Evolutionary conservation across 2,113 vertebrate species (phyloP).

Genomic region (Oryzias celebensis): DNA sequence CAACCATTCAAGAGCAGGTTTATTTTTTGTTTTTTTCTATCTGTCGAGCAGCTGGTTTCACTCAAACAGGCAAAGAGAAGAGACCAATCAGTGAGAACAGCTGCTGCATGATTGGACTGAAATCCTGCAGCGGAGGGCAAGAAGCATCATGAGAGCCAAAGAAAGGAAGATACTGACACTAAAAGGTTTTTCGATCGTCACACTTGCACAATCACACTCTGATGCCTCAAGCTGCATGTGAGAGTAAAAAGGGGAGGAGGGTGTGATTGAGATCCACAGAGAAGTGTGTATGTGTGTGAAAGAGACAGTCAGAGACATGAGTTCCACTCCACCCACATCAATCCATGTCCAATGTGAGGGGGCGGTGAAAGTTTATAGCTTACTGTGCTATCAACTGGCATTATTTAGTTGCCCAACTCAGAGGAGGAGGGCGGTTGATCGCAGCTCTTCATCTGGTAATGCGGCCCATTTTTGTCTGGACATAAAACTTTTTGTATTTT

Average conservation of each 20-base stretch:
- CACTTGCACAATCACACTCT: constrained; percentile 35
- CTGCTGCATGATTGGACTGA: constrained; percentile 47
- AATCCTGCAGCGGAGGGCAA: constrained; percentile 19
- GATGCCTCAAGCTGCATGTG: constrained; percentile 23
- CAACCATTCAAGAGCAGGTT: neutral
- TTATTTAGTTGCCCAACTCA: constrained; percentile 51
- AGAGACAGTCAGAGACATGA: constrained; percentile 42
- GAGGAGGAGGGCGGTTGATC: constrained; percentile 32
- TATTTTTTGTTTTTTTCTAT: neutral
- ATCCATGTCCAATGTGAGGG: constrained; percentile 67
- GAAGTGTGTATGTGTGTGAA: constrained; percentile 25
- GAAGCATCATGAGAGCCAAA: constrained; percentile 16
- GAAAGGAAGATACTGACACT: constrained; percentile 7
- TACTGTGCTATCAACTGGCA: constrained; percentile 53
- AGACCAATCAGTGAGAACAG: constrained; percentile 59
- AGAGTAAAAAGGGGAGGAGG: constrained; percentile 13
- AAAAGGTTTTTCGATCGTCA: constrained; percentile 12
- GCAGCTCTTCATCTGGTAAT: constrained; percentile 57
- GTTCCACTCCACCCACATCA: constrained; percentile 71
- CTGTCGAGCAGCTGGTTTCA: constrained; percentile 47
- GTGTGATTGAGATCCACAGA: neutral
- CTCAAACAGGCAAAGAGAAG: constrained; percentile 20
- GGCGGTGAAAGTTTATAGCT: constrained; percentile 67
- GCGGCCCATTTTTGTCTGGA: neutral
- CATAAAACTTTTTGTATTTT: neutral